Percentiles rank a stretch among this genome's conserved stretches.
Conservation (phyloP, 2,113 vertebrate species). For the Protobothrops flavoviridis region DNA sequence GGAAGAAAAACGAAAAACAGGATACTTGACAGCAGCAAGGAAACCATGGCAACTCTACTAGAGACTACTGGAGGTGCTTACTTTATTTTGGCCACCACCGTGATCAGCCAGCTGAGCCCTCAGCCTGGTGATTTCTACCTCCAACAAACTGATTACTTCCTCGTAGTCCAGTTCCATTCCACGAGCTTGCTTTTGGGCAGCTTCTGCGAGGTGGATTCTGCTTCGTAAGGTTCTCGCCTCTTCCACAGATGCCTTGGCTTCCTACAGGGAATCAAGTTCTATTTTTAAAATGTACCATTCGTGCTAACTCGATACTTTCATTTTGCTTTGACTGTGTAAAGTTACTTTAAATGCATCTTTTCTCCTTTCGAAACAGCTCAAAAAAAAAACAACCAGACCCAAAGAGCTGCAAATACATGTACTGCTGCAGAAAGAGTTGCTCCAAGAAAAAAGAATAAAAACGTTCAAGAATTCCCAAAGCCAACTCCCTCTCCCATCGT, state of each 20-base stretch:
- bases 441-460: neutral
- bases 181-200: constrained; percentile 82
- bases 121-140: constrained; percentile 88
- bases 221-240: constrained; percentile 79
- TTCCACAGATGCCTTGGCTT: constrained; percentile 80
- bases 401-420: neutral
- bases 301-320: neutral
- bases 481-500: neutral
- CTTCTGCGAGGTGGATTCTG: constrained; percentile 84
- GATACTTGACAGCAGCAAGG: constrained; percentile 69
- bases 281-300: neutral
- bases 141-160: constrained; percentile 89
- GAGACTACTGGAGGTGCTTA: constrained; percentile 67
- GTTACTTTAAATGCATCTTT: neutral
- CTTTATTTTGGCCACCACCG: constrained; percentile 74
- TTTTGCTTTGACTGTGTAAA: neutral
- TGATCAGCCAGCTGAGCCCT: constrained; percentile 81
- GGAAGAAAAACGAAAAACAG: constrained; percentile 78
- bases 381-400: neutral
- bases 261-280: constrained; percentile 67
- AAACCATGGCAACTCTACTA: constrained; percentile 72
- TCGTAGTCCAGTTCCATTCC: constrained; percentile 97
- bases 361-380: neutral
- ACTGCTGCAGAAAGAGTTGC: neutral
- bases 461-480: neutral